phyloP scores from a whole-genome alignment of 2,797 vertebrate genomes.

The Hapalemur alaotrensis region DNA sequence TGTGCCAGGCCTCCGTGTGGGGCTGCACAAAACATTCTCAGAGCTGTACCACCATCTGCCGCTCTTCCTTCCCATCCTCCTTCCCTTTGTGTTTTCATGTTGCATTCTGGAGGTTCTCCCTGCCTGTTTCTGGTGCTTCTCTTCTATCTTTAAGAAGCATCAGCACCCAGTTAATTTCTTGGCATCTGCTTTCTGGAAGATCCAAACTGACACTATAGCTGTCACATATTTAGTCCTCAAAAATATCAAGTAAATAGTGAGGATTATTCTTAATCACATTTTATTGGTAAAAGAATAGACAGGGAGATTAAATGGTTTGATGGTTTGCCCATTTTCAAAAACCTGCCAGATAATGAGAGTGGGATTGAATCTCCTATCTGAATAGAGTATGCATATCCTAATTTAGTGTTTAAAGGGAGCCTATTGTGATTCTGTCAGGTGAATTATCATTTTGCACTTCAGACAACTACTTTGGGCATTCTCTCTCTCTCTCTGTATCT shows the following conservation, averaged over 20 bases:
- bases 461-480: not conserved
- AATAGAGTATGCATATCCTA: not conserved
- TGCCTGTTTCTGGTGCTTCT: not conserved
- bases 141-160: not conserved
- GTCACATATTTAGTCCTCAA: not conserved
- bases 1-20: not conserved
- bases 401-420: not conserved
- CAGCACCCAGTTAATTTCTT: not conserved
- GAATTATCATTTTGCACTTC: not conserved
- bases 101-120: not conserved
- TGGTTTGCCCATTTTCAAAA: not conserved
- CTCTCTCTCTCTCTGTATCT: not conserved
- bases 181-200: not conserved
- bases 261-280: not conserved
- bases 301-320: not conserved
- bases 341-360: not conserved
- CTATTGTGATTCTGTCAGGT: not conserved
- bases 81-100: not conserved
- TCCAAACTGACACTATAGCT: not conserved
- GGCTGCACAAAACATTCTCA: not conserved
- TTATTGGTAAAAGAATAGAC: not conserved
- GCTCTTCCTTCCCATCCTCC: not conserved
- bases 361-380: not conserved
- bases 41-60: accelerated
- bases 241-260: not conserved